These are phyloP conservation scores for Rhimphoctona megacephalus DNA, from an alignment of 2,888 invertebrate genomes.

Conservation along the genomic window DNA sequence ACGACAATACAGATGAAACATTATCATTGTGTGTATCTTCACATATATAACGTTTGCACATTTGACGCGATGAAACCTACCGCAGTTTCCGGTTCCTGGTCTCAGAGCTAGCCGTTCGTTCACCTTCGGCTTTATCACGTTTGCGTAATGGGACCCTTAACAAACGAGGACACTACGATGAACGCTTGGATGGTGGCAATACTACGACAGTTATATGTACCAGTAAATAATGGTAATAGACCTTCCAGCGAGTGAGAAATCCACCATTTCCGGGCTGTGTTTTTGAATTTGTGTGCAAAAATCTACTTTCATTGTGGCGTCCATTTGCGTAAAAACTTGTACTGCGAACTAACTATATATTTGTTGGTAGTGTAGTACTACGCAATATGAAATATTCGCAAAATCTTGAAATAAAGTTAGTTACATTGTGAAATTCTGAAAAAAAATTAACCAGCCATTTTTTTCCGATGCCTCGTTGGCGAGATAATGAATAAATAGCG, in stretches of 20 bases:
- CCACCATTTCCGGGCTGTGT: conserved; percentile 56
- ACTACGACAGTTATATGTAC: conserved; percentile 22
- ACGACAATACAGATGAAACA: background rate
- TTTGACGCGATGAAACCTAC: conserved; percentile 40
- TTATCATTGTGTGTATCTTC: conserved; percentile 6
- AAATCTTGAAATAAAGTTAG: background rate
- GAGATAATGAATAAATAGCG: background rate
- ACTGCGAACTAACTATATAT: background rate
- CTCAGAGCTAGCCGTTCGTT: conserved; percentile 37
- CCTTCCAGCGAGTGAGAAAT: conserved; percentile 60
- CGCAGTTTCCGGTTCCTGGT: conserved; percentile 24
- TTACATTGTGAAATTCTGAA: background rate
- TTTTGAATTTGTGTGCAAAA: conserved; percentile 17
- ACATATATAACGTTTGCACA: background rate
- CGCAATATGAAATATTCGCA: background rate
- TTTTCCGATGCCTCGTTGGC: background rate
- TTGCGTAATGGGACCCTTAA: conserved; percentile 58
- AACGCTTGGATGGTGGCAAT: conserved; percentile 16
- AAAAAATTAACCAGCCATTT: background rate
- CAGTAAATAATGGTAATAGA: conserved; percentile 62
- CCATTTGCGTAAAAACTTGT: conserved; percentile 14
- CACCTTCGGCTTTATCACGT: conserved; percentile 50
- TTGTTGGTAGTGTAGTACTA: background rate
- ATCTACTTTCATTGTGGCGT: conserved; percentile 3
- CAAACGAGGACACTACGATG: conserved; percentile 48